phyloP scores from a whole-genome alignment of 2,888 invertebrate genomes.

The Nipponacmea schrenckii region DNA sequence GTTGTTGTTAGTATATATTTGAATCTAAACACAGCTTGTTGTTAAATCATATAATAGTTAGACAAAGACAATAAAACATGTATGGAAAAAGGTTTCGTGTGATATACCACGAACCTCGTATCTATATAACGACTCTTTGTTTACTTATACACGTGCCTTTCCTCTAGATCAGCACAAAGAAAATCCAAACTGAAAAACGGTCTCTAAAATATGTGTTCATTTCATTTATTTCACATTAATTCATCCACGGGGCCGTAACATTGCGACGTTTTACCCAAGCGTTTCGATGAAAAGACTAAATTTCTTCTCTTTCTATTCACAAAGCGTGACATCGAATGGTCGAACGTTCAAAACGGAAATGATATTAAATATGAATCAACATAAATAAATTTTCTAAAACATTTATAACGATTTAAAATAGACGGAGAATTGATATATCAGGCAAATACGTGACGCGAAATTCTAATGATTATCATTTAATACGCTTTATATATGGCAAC shows the following conservation, averaged over 20 bases:
- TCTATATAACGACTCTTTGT: slow-evolving; percentile 1
- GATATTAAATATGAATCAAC: no score
- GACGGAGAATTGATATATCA: no score
- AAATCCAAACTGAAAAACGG: no score
- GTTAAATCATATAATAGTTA: not conserved
- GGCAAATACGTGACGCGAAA: no score
- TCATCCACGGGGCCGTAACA: slow-evolving; percentile 5
- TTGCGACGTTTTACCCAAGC: not conserved
- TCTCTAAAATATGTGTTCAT: no score
- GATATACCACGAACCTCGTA: slow-evolving; percentile 1
- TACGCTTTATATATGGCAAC: no score
- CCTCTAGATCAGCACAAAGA: not conserved
- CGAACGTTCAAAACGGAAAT: no score
- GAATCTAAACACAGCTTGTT: not conserved
- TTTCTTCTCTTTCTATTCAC: not conserved
- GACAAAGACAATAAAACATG: slow-evolving; percentile 7
- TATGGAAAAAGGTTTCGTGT: not conserved
- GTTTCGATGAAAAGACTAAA: no score
- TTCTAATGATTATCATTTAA: no score
- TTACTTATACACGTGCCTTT: slow-evolving; percentile 2
- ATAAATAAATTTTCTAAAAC: no score
- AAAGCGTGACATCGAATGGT: not conserved
- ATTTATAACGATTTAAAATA: no score
- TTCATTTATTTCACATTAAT: no score
- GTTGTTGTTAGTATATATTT: slow-evolving; percentile 2